These are phyloP conservation scores for Drosophila albomicans DNA, from an alignment of 1,140 invertebrate genomes.

Conservation along the genomic window DNA sequence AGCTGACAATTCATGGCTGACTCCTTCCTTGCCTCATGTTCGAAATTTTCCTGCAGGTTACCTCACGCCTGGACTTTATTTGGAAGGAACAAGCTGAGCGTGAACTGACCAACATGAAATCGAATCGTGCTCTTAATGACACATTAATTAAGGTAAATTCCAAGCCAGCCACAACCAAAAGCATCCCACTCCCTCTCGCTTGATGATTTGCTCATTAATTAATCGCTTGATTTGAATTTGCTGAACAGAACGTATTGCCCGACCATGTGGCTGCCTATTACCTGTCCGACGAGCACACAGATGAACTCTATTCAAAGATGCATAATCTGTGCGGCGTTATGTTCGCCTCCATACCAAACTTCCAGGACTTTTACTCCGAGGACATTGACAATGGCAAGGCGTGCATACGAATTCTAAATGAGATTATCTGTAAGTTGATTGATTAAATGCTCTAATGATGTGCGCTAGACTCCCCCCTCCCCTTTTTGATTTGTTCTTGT, in stretches of 20 bases:
- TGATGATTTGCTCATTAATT: slow-evolving; percentile 60
- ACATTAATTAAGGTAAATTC: slow-evolving; percentile 82
- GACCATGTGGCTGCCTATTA: slow-evolving; percentile 98
- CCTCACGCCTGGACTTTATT: slow-evolving; percentile 95
- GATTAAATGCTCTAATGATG: slow-evolving; percentile 46
- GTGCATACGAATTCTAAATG: slow-evolving; percentile 98
- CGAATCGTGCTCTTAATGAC: slow-evolving; percentile 84
- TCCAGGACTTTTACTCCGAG: slow-evolving; percentile 99
- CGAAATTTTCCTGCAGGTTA: slow-evolving; percentile 86
- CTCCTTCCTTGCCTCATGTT: background rate
- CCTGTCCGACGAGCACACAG: slow-evolving; percentile 90
- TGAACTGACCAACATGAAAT: slow-evolving; percentile 95
- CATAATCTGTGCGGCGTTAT: slow-evolving; percentile 97
- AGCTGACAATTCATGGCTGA: background rate
- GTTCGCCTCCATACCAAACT: slow-evolving; percentile 99
- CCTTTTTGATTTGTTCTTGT: background rate
- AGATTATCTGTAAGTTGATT: slow-evolving; percentile 91
- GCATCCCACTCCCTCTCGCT: too few species aligned
- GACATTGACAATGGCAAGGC: slow-evolving; percentile 98
- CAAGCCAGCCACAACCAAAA: background rate
- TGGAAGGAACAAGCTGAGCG: slow-evolving; percentile 97
- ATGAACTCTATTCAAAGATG: slow-evolving; percentile 96
- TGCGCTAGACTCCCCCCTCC: background rate
- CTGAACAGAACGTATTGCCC: slow-evolving; percentile 93
- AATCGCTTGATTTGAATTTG: slow-evolving; percentile 40